Evolutionary conservation across 2,113 vertebrate genomes (phyloP).

Genomic region (Anhinga rufa): DNA sequence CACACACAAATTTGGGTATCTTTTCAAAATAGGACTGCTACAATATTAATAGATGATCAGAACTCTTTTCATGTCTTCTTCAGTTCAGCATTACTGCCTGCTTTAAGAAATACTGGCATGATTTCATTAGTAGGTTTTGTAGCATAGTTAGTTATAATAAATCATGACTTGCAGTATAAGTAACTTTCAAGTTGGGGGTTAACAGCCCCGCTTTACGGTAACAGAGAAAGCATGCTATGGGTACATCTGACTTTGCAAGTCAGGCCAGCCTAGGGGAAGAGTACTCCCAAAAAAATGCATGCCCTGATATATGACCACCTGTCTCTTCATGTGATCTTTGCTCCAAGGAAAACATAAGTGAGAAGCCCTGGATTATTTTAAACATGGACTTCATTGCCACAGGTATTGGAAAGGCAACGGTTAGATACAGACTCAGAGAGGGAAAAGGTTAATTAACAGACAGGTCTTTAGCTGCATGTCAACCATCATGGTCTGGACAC

Average conservation of each 20-base stretch:
- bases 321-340: background rate
- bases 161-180: background rate
- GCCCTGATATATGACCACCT: background rate
- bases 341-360: background rate
- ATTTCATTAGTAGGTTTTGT: background rate
- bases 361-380: background rate
- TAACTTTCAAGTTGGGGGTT: background rate
- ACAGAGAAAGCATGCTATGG: background rate
- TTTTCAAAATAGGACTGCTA: conserved; percentile 26
- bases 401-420: background rate
- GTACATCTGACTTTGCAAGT: background rate
- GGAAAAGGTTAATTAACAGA: background rate
- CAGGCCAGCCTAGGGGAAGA: background rate
- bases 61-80: background rate
- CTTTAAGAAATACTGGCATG: background rate
- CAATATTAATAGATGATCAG: background rate
- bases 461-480: background rate
- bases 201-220: background rate
- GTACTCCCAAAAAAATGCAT: background rate
- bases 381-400: background rate
- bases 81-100: background rate
- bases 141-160: background rate
- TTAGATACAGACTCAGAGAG: background rate
- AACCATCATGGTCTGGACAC: background rate
- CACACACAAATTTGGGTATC: background rate